Conservation (phyloP, 2,888 invertebrate genomes). For the Pegoplata infirma region DNA sequence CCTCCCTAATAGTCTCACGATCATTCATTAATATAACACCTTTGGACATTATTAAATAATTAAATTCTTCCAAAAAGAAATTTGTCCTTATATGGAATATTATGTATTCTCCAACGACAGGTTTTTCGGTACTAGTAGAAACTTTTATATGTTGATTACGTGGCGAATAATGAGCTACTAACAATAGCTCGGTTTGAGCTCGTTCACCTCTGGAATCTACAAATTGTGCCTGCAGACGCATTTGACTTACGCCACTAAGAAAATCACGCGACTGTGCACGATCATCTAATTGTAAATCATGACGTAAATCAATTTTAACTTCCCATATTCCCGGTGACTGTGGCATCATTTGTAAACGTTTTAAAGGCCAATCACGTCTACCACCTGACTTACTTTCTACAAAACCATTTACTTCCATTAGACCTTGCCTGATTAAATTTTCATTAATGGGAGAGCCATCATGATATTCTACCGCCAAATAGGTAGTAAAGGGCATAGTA, state of each 20-base stretch:
- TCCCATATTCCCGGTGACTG: constrained; percentile 89
- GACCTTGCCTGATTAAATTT: constrained; percentile 82
- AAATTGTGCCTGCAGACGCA: constrained; percentile 84
- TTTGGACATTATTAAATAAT: constrained; percentile 94
- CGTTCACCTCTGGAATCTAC: constrained; percentile 84
- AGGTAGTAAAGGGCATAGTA: constrained; percentile 92
- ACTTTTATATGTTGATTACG: constrained; percentile 89
- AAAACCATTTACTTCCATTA: constrained; percentile 83
- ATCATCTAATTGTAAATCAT: constrained; percentile 80
- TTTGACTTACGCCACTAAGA: constrained; percentile 83
- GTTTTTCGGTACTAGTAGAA: constrained; percentile 88
- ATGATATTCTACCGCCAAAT: constrained; percentile 93
- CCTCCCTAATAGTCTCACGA: constrained; percentile 89
- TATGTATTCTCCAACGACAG: constrained; percentile 95
- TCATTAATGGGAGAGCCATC: constrained; percentile 89
- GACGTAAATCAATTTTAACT: constrained; percentile 86
- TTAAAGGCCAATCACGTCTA: constrained; percentile 82
- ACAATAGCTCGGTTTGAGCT: constrained; percentile 84
- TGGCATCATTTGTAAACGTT: constrained; percentile 82
- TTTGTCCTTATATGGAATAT: constrained; percentile 96
- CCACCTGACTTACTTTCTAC: constrained; percentile 83
- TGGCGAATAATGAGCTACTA: constrained; percentile 89
- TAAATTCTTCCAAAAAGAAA: constrained; percentile 92
- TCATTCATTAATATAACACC: constrained; percentile 92
- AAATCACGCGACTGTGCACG: constrained; percentile 81